phyloP scores from a whole-genome alignment of 2,113 vertebrate species.

The Bubalus kerabau region DNA sequence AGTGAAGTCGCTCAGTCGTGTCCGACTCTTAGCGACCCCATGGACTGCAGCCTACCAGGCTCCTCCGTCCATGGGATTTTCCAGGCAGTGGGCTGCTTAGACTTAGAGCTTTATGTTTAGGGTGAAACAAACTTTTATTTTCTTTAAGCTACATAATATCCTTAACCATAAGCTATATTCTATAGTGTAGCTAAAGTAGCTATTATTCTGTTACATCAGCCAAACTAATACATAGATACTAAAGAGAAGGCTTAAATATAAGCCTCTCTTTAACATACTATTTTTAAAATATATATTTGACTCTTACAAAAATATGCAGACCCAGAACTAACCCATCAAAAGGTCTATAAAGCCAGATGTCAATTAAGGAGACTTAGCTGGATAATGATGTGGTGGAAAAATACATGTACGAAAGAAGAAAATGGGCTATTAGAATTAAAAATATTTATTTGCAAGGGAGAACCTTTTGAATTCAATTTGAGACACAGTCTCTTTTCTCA shows the following conservation, averaged over 20 bases:
- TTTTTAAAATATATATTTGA: background rate
- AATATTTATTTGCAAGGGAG: background rate
- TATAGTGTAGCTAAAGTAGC: background rate
- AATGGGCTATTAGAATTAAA: background rate
- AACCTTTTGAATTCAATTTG: background rate
- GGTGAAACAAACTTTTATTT: background rate
- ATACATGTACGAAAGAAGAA: background rate
- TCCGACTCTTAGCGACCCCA: too few relatives aligned
- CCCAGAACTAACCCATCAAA: background rate
- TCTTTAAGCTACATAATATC: background rate
- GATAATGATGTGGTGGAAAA: background rate
- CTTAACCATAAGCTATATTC: background rate
- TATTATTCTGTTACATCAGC: background rate
- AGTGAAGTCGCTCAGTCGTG: too few relatives aligned
- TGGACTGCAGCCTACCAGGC: too few relatives aligned
- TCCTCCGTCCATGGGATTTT: too few relatives aligned
- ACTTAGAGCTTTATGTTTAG: background rate
- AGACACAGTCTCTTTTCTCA: background rate
- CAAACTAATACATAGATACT: background rate
- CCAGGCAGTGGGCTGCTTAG: background rate
- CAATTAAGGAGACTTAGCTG: background rate
- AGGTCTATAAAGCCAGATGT: background rate
- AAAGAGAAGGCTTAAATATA: background rate
- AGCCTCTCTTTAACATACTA: background rate
- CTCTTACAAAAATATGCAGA: background rate